Evolutionary conservation across 2,888 invertebrate species (phyloP).

Genomic region (Stenodera caucasica): DNA sequence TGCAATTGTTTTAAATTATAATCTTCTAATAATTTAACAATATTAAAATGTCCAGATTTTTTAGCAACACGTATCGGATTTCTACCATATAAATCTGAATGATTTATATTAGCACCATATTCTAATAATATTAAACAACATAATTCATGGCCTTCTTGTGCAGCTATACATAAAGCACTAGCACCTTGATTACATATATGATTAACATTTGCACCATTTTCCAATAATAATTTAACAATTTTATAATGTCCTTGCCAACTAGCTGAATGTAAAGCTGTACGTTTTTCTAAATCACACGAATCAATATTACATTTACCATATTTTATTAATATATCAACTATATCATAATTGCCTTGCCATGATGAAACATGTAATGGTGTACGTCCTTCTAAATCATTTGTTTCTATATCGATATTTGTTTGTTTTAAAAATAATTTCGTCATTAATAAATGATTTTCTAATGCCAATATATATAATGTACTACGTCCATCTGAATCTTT

Average conservation of each 20-base stretch:
- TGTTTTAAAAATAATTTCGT: conserved; percentile 74
- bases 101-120: conserved; percentile 83
- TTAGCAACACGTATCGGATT: conserved; percentile 88
- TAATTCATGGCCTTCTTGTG: conserved; percentile 93
- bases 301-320: conserved; percentile 83
- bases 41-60: conserved; percentile 86
- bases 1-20: conserved; percentile 52
- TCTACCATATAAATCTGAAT: conserved; percentile 83
- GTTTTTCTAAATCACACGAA: conserved; percentile 81
- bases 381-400: conserved; percentile 87
- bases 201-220: conserved; percentile 80
- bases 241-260: conserved; percentile 93
- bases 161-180: conserved; percentile 91
- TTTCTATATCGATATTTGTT: conserved; percentile 81
- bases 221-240: conserved; percentile 78
- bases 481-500: conserved; percentile 91
- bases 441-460: conserved; percentile 84
- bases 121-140: conserved; percentile 83
- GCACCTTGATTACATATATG: conserved; percentile 96
- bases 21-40: conserved; percentile 77
- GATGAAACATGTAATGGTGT: conserved; percentile 88
- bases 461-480: conserved; percentile 86
- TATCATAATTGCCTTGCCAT: conserved; percentile 93
- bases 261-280: conserved; percentile 92
- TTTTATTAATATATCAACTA: conserved; percentile 82